phyloP scores from a whole-genome alignment of 2,797 vertebrate genomes.

The Manis javanica region DNA sequence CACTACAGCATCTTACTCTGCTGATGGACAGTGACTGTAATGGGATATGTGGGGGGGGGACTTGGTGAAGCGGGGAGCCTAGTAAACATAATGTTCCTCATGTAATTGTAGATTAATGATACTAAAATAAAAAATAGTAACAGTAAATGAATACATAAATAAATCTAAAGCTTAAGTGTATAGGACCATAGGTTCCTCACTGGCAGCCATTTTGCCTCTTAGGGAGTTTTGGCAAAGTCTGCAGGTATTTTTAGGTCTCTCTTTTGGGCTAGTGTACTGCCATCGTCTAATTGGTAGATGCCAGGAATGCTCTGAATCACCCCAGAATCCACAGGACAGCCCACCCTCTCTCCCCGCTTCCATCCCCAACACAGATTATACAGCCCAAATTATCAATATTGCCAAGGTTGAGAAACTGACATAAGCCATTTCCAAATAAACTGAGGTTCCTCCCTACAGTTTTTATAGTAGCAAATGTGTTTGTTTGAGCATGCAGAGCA shows the following conservation, averaged over 20 bases:
- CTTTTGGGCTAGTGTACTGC: background rate
- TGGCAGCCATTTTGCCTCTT: background rate
- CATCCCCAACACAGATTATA: background rate
- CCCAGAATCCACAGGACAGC: background rate
- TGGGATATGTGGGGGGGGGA: too few species aligned
- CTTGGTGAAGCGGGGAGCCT: too few species aligned
- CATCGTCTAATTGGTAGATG: background rate
- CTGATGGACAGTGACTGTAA: too few species aligned
- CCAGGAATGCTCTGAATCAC: background rate
- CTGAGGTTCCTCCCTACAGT: background rate
- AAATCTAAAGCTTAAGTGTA: background rate
- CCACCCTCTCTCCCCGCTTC: background rate
- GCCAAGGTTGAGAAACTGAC: background rate
- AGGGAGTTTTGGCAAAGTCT: background rate
- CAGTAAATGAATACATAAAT: too few species aligned
- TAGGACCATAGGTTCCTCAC: background rate
- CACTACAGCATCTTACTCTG: too few species aligned
- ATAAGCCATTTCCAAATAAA: slow-evolving; percentile 26
- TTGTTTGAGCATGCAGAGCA: background rate
- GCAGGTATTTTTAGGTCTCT: background rate
- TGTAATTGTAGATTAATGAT: too few species aligned
- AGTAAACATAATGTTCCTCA: too few species aligned
- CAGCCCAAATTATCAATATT: background rate
- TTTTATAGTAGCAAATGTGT: background rate
- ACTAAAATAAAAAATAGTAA: too few species aligned